phyloP scores from a whole-genome alignment of 2,888 invertebrate species.

The Conistra vaccinii region DNA sequence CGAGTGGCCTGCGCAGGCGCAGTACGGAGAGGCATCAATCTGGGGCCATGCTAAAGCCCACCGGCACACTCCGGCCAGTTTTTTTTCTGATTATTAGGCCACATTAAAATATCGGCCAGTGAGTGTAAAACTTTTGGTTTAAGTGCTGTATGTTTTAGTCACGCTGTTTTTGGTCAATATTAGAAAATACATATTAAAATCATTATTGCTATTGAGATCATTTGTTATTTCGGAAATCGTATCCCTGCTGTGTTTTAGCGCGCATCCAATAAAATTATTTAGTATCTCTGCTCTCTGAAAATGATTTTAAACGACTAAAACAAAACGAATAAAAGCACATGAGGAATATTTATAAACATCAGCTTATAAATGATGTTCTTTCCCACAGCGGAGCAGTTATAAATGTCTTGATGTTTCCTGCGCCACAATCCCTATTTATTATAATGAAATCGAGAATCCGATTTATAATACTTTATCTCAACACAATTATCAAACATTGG shows the following conservation, averaged over 20 bases:
- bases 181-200: neutral
- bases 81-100: slow-evolving; percentile 89
- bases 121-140: slow-evolving; percentile 75
- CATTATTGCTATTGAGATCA: neutral
- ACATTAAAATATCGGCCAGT: slow-evolving; percentile 87
- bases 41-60: slow-evolving; percentile 87
- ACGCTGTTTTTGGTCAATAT: too few species aligned
- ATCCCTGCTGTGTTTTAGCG: neutral
- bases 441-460: slow-evolving; percentile 62
- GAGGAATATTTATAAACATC: slow-evolving; percentile 50
- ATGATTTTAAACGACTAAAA: slow-evolving; percentile 53
- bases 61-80: slow-evolving; percentile 80
- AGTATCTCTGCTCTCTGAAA: slow-evolving; percentile 5
- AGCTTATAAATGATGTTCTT: slow-evolving; percentile 51
- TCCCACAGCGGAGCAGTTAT: slow-evolving; percentile 51
- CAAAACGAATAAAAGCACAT: slow-evolving; percentile 32
- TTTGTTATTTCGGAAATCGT: neutral
- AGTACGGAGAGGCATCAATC: slow-evolving; percentile 83
- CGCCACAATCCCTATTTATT: slow-evolving; percentile 62
- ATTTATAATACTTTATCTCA: slow-evolving; percentile 67
- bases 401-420: slow-evolving; percentile 64
- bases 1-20: slow-evolving; percentile 74
- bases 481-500: slow-evolving; percentile 77
- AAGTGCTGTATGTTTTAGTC: slow-evolving; percentile 17
- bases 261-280: neutral